Evolutionary conservation across 2,888 invertebrate species (phyloP), one percentile per base, ranked within the genome.

Genomic region (Pemphredon lugubris): DNA sequence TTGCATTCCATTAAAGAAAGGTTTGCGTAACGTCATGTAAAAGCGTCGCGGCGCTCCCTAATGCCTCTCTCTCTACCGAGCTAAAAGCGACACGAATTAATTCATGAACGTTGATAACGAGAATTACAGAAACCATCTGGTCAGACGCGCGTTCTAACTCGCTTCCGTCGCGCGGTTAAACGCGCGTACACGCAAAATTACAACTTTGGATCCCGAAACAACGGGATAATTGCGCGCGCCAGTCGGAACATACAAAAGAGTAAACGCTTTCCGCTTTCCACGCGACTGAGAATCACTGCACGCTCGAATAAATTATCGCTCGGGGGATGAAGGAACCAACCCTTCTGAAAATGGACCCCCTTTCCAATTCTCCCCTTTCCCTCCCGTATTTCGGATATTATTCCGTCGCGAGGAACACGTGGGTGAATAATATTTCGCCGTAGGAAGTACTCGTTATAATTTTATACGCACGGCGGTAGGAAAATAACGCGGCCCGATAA

Each of bases 301-400:
- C 50, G 7, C 30, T 40, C 42, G 66, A 63, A 59, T 55, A 54
- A 51, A 54, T 75, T 63, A 63, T 69, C 64, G 75, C 55, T 72
- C 63, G 68, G 26, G 7, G 26, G 26, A 7, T 42, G 54, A 37
- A 50, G 30, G 53, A 37, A 21, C 16, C 68, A 32, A 39, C 54
- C 39, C 59, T 44, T 51, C 37, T 60, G 23, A 34, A 77, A 63
- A 71, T 75, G 55, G 75, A 72, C 72, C 75, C 63, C 69, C 78
- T 66, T 57, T 53, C 54, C 45, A 44, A 39, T 51, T 39, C 59
- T 37, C 65, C 75, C 71, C 61, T 63, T 34, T 44, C 40, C 23
- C 32, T 40, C 14, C 16, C 13, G 40, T 21, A 30, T 50, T 34
- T 16, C 53, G 57, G 37, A 50, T 39, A 57, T 60, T 53, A 54